Percentiles rank a stretch among this genome's conserved stretches.
phyloP scores from a whole-genome alignment of 2,113 vertebrate genomes.

The Nothocercus nigrocapillus region DNA sequence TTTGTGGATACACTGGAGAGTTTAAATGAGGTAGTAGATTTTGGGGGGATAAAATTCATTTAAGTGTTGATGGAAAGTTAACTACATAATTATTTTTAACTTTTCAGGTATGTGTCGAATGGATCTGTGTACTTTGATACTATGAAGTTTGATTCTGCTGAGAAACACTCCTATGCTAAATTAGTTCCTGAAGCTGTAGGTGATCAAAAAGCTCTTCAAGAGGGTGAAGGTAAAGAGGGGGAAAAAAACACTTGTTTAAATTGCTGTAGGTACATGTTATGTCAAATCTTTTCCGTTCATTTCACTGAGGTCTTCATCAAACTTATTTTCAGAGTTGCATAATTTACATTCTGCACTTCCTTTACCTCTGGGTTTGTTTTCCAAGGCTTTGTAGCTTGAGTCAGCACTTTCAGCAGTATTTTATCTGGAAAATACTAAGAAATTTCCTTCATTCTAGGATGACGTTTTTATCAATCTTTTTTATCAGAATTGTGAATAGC shows the following conservation, averaged over 20 bases:
- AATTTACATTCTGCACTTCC: neutral
- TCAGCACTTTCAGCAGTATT: neutral
- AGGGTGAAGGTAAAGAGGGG: constrained; percentile 90
- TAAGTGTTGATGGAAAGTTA: neutral
- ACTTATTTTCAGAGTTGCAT: neutral
- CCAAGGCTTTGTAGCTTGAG: neutral
- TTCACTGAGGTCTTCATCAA: neutral
- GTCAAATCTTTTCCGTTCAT: neutral
- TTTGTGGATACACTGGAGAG: neutral
- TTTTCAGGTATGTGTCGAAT: constrained; percentile 90
- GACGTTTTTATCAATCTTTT: neutral
- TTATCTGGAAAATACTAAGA: neutral
- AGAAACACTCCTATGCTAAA: constrained; percentile 92
- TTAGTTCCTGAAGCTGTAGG: constrained; percentile 97
- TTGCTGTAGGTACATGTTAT: neutral
- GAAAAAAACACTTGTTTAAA: neutral
- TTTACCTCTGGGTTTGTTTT: neutral
- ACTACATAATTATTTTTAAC: neutral
- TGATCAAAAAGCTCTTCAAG: constrained; percentile 94
- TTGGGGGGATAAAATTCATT: neutral
- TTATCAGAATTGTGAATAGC: neutral
- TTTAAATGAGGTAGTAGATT: neutral
- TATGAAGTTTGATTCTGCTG: constrained; percentile 84
- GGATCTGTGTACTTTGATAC: constrained; percentile 97
- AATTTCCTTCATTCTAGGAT: neutral